Conservation (phyloP, 2,888 invertebrate genomes). For the Phortica okadai region DNA sequence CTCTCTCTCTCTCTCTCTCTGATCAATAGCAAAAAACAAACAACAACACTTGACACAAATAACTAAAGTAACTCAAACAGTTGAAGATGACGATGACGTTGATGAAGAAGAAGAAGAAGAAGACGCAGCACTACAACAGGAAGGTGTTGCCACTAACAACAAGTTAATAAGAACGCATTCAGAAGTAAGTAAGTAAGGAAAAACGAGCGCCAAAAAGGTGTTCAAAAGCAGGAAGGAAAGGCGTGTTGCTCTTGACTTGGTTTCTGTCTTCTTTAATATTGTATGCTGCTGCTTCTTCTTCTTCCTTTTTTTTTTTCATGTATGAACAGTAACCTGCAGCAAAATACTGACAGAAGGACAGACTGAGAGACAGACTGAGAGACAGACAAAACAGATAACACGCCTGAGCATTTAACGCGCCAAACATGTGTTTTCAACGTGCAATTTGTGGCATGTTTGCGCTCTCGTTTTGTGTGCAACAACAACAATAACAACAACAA, state of each 20-base stretch:
- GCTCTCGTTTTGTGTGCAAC: constrained; percentile 53
- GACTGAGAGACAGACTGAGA: too few relatives aligned
- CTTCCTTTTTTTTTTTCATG: constrained; percentile 45
- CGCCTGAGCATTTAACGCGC: constrained; percentile 71
- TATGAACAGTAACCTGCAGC: constrained; percentile 57
- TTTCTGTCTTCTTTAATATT: neutral
- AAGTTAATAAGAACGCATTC: constrained; percentile 1
- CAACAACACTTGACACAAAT: too few relatives aligned
- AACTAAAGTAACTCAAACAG: neutral
- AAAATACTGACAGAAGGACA: constrained; percentile 59
- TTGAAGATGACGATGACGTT: constrained; percentile 4
- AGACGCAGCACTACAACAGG: neutral
- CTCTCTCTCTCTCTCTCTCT: neutral
- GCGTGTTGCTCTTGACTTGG: neutral
- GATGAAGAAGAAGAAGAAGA: constrained; percentile 1
- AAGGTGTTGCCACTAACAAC: constrained; percentile 24
- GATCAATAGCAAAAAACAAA: too few relatives aligned
- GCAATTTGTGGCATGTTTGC: constrained; percentile 71
- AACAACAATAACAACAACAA: constrained; percentile 56
- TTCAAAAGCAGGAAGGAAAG: constrained; percentile 26
- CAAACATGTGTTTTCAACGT: constrained; percentile 70
- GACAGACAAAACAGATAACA: constrained; percentile 59
- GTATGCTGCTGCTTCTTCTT: neutral
- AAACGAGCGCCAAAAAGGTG: constrained; percentile 7
- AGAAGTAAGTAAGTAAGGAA: neutral